Base-by-base conservation (phyloP, 1,140 invertebrate genomes). In the Danaus plexippus region DNA sequence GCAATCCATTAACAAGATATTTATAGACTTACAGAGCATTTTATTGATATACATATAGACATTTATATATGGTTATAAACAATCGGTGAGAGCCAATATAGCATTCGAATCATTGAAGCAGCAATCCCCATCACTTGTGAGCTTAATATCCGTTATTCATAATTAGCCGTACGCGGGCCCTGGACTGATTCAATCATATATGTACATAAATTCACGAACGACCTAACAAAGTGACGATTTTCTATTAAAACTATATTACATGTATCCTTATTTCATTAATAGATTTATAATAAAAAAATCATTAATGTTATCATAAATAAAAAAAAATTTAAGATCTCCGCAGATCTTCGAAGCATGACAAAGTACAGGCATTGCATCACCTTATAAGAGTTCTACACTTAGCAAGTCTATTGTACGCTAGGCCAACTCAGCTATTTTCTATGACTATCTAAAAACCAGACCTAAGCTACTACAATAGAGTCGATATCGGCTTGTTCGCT, bases 361-460 rank as follows among this genome's bases (percentile, higher is more conserved):
- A 15, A 15, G 22, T 59, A 43, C 49, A 42, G 18, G 15, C 47
- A 41, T 50, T 12, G 18, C 57, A 57, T 51, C 66, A 65, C 66
- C 66, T 68, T 57, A 60, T 56, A 57, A 68, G 63, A 51, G 57
- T 59, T 57, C 51, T 67, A 62, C 52, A 64, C 66, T 64, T 46
- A 62, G 48, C 40, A 11, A 48, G 54, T 40, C 62, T 57, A 65
- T 68, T 68, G 63, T 65, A 53, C 12, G 52, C 15, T 15, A 54
- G 22, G 57, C 52, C 43, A 55, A 55, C 52, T 66, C 61, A 66
- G 55, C 64, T 52, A 44, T 60, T 60, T 11, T 7, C 44, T 6
- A 13, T 15, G n/a, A 10, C 2, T 5, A 57, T 13, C 3, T 1
- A 18, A 63, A 57, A 47, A 48, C 49, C n/a, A 55, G 57, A 52